Evolutionary conservation across 2,888 invertebrate genomes (phyloP), one percentile per base, ranked within the genome.

Genomic region (Neoascia interrupta): DNA sequence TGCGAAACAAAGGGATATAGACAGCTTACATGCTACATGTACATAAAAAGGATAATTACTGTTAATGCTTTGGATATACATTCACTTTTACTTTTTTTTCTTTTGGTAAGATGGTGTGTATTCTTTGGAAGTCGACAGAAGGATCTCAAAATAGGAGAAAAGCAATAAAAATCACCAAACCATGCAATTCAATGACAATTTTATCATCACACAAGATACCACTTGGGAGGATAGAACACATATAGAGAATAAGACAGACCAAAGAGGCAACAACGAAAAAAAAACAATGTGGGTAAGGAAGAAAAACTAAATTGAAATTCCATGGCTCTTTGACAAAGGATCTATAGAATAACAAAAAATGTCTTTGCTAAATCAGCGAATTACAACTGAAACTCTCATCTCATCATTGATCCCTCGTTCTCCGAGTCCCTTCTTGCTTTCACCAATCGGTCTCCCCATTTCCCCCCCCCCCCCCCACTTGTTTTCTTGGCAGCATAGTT

Each of bases 11-110:
- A 43, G 23, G 18, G 18, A 31, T 31, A n/a, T n/a, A 11, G 34
- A 69, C 39, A 61, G 41, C 43, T 49, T 26, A 41, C 28, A 54
- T 54, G 68, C 45, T 10, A 69, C 49, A 61, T 69, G 63, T 75
- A 63, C 47, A 73, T 63, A 56, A 70, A 75, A 75, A 49, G 69
- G 69, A 75, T 75, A 75, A 75, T 75, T 75, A 75, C 69, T 58
- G 63, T 31, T 69, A 75, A 75, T 69, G 56, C 63, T 37, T 63
- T 49, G 28, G 69, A 74, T 26, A 26, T 69, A 63, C 69, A 69
- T 69, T 69, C 34, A 54, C 43, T 68, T 75, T 28, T 26, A 41
- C 41, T 54, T 43, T 21, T 2, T 43, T 37, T 10, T 13, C 45
- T 34, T 39, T 23, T 51, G 31, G 8, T 31, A 36, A 18, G 43